Evolutionary conservation across 2,113 vertebrate species (phyloP), one percentile per base, ranked within the genome.

Genomic region (Bubo scandiacus): DNA sequence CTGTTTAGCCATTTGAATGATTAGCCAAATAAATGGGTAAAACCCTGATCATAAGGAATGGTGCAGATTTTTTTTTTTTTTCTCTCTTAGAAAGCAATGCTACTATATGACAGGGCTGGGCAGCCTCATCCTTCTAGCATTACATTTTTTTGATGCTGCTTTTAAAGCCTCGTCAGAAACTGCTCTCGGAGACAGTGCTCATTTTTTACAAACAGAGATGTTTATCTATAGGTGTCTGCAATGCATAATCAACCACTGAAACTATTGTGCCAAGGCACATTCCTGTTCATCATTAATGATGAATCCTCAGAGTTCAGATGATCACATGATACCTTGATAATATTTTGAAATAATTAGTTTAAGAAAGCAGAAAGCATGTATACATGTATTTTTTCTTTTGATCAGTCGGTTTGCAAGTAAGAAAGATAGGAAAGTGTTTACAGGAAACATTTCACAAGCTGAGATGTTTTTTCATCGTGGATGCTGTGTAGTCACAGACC

Each of bases 1-100:
- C 98, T 98, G 98, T 98, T 98, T 98, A 98, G 98, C 98, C 98
- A 97, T 98, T 98, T 98, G 98, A 98, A 97, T 98, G 98, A 98
- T 98, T 98, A 98, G 94, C 96, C 96, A 98, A 98, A 98, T 98
- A 98, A 97, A 98, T 94, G 97, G 85, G 97, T 97, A 94, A 98
- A 98, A 94, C 96, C 97, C 96, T 98, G 97, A 98, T 98, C 97
- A 96, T 98, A 98, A 97, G 96, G 96, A 98, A 96, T 75, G 40
- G 29, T 96, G 92, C 96, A 97, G 91, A 59, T 92, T 96, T 70
- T 27, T 30, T 93, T 96, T 94, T 92, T 66, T 95, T 92, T 94
- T 92, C 62, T 74, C 94, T 88, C 92, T 96, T 98, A 96, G 94
- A 97, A 97, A 93, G 95, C 94, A 68, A 13, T 97, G 93, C 88